A percentile compares a stretch with the other conserved stretches of the same genome.
Conservation (phyloP, 2,113 vertebrate species). For the Tyto alba region DNA sequence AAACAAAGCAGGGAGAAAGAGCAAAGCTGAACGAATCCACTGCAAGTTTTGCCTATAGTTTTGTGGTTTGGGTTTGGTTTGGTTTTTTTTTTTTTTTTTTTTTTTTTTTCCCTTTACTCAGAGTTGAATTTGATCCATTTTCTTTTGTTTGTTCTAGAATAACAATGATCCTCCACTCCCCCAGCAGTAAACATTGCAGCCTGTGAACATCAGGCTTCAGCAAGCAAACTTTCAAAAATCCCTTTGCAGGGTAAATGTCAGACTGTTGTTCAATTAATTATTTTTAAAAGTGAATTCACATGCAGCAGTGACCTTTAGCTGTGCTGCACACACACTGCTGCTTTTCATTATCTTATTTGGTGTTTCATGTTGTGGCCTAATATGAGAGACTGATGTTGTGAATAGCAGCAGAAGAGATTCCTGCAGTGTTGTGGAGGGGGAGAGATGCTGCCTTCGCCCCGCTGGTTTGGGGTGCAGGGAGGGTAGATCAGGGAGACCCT, state of each 20-base stretch:
- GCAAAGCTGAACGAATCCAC: not conserved
- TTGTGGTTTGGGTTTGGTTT: too few species aligned
- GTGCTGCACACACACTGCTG: not conserved
- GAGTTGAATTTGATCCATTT: conserved; percentile 30
- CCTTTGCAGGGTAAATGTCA: conserved; percentile 61
- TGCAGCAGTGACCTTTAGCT: conserved; percentile 53
- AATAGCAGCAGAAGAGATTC: not conserved
- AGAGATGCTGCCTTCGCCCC: not conserved
- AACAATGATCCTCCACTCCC: conserved; percentile 10
- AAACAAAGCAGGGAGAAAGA: not conserved
- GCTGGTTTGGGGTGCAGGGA: not conserved
- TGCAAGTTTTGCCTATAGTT: not conserved
- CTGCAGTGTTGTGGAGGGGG: not conserved
- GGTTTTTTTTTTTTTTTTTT: too few species aligned
- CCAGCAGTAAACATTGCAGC: conserved; percentile 33
- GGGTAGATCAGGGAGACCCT: not conserved
- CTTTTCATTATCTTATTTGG: conserved; percentile 2
- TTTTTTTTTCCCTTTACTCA: not conserved
- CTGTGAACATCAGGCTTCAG: conserved; percentile 29
- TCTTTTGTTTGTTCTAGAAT: conserved; percentile 49
- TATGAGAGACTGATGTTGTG: not conserved
- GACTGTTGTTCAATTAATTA: conserved; percentile 49
- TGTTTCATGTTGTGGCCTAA: not conserved
- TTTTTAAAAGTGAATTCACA: conserved; percentile 51
- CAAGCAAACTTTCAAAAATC: conserved; percentile 48